These are phyloP conservation scores for Coreius guichenoti DNA, from an alignment of 2,797 vertebrate genomes.

Conservation along the genomic window DNA sequence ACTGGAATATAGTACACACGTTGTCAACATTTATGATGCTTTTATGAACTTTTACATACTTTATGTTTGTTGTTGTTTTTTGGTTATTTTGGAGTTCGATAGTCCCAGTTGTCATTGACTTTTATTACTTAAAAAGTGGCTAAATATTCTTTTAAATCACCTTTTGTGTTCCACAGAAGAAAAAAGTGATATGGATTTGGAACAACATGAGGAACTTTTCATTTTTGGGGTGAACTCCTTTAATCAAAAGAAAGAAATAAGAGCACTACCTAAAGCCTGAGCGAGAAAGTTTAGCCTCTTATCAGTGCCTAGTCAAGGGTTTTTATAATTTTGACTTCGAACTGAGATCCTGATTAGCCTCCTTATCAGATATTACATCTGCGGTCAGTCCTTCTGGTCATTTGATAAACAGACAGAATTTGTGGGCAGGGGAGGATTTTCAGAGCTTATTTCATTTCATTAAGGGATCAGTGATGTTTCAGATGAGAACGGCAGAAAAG, in stretches of 20 bases:
- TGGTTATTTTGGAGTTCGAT: not conserved
- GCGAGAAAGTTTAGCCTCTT: conserved; percentile 46
- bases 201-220: not conserved
- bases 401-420: conserved; percentile 50
- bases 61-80: not conserved
- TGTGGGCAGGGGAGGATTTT: conserved; percentile 48
- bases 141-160: not conserved
- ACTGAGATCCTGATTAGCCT: conserved; percentile 32
- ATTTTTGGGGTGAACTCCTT: conserved; percentile 6
- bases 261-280: not conserved
- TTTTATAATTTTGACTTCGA: conserved; percentile 44
- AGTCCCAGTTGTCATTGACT: not conserved
- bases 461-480: conserved; percentile 56
- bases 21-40: not conserved
- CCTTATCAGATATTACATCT: conserved; percentile 45
- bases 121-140: not conserved
- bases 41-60: not conserved
- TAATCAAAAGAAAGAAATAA: conserved; percentile 26
- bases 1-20: not conserved
- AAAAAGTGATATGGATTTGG: not conserved
- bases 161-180: not conserved
- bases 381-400: conserved; percentile 49
- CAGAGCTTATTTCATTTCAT: conserved; percentile 57
- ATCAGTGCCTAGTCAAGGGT: conserved; percentile 40
- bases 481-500: conserved; percentile 43